phyloP scores from a whole-genome alignment of 2,888 invertebrate genomes.

The Bimastos eiseni region DNA sequence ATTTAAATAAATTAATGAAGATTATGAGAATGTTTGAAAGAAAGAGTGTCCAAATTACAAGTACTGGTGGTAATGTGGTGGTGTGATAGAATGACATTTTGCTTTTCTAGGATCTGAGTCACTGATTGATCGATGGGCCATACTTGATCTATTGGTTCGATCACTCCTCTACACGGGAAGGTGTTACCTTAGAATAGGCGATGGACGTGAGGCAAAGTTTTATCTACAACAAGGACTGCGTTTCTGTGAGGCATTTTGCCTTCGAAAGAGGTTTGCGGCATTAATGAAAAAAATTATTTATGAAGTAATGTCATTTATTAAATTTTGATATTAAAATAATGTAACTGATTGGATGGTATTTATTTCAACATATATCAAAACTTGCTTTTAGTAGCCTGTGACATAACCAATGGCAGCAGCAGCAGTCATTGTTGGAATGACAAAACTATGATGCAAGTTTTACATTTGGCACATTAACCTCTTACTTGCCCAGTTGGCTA shows the following conservation, averaged over 20 bases:
- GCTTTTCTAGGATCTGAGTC: neutral
- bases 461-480: no score
- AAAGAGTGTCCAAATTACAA: neutral
- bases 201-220: constrained; percentile 1
- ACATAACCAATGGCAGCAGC: neutral
- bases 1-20: no score
- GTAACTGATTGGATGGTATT: no score
- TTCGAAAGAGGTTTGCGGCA: constrained; percentile 21
- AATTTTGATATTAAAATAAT: no score
- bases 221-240: neutral
- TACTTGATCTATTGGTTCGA: constrained; percentile 3
- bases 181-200: neutral
- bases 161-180: neutral
- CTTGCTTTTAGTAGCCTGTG: neutral
- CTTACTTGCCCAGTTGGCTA: no score
- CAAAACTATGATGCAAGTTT: neutral
- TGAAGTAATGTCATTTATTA: no score
- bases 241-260: constrained; percentile 18
- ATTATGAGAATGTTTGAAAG: no score
- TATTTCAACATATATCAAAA: no score
- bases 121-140: neutral
- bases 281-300: no score
- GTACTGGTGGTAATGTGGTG: neutral
- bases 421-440: neutral
- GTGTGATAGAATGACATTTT: neutral